Evolutionary conservation across 2,888 invertebrate species (phyloP), one percentile per base, ranked within the genome.

Genomic region (Nebria salina): DNA sequence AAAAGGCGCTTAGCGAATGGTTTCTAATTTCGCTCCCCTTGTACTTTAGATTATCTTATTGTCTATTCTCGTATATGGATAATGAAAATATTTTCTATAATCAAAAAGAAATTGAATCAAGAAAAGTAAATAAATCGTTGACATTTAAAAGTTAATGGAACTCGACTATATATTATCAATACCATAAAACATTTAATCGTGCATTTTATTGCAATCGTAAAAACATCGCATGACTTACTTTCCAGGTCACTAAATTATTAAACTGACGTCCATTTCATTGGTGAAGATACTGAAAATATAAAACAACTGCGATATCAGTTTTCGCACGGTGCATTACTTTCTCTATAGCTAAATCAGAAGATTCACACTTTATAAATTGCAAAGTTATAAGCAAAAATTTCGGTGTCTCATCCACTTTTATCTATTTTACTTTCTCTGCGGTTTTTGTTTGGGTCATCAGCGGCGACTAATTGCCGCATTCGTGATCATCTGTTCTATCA

Each of bases 261-360:
- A 54, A 54, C 54, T 54, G 54, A 54, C 54, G 54, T 54, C 54
- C 54, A 54, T 25, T 15, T 68, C 6, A 15, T 68, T 68, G 68
- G 68, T 13, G 26, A 13, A 68, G 26, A 68, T 25, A 26, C 68
- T 15, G 20, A 15, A 68, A 15, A 25, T 68, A 68, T n/a, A 26
- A 68, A 68, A 68, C 15, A 68, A 8, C 25, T 8, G 68, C 68
- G 68, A 25, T 6, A 34, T 9, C 70, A 13, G 70, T 20, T 11
- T 70, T 70, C 70, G 70, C 70, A 70, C 70, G 70, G 70, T 70
- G 70, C 70, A 34, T 11, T 70, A 70, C 70, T 70, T 70, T 70
- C 70, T 70, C 54, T 54, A 70, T 25, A 25, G 70, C 25, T 70
- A 70, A 70, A 70, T 70, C 70, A 70, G 70, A 70, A 8, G 25